These are phyloP conservation scores for Craniophora ligustri DNA, from an alignment of 2,888 invertebrate species.

Conservation along the genomic window DNA sequence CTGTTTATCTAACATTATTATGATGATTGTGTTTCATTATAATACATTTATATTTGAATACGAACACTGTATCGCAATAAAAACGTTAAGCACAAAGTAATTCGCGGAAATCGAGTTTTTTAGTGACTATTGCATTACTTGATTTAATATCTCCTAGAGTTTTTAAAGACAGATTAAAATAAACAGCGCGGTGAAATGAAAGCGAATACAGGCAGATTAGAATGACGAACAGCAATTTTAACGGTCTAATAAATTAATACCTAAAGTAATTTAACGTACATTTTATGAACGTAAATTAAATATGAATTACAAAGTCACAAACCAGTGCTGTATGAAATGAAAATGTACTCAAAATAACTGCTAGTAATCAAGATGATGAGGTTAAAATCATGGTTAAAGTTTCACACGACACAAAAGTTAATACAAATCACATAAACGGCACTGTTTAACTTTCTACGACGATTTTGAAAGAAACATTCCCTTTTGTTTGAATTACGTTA, in stretches of 20 bases:
- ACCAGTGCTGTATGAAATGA: conserved; percentile 36
- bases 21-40: conserved; percentile 83
- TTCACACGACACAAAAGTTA: conserved; percentile 51
- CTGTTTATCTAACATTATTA: conserved; percentile 79
- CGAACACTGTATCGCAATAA: conserved; percentile 55
- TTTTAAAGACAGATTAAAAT: conserved; percentile 4
- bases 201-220: conserved; percentile 6
- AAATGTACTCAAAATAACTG: conserved; percentile 29
- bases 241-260: conserved; percentile 29
- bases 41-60: conserved; percentile 76
- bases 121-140: conserved; percentile 14
- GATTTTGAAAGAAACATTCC: conserved; percentile 57
- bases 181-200: conserved; percentile 12
- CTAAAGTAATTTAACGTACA: conserved; percentile 36
- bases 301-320: conserved; percentile 46
- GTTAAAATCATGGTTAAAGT: conserved; percentile 44
- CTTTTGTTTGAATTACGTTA: conserved; percentile 63
- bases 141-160: conserved; percentile 32
- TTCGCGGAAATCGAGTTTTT: conserved; percentile 58
- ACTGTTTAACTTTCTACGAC: conserved; percentile 56
- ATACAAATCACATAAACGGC: conserved; percentile 40
- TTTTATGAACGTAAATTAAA: conserved; percentile 40
- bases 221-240: conserved; percentile 14
- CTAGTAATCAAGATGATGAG: conserved; percentile 44
- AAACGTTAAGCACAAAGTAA: conserved; percentile 61